A percentile compares a stretch with the other conserved stretches of the same genome.
phyloP scores from a whole-genome alignment of 53 echinoderm and acorn worm species.

The Arbacia lixula region DNA sequence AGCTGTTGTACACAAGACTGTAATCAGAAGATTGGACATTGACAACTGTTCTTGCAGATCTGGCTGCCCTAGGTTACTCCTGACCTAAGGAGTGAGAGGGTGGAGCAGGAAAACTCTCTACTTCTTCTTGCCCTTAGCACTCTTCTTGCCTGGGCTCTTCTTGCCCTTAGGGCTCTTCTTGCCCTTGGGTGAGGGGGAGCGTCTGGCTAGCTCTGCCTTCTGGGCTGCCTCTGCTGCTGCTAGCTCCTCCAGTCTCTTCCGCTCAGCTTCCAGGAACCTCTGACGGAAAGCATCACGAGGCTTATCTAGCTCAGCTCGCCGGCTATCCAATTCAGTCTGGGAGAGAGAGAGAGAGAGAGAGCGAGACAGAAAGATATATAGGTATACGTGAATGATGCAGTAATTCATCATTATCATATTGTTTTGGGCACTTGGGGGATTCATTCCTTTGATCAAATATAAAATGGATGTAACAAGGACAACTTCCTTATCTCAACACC shows the following conservation, averaged over 20 bases:
- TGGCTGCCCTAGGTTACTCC: too few species aligned
- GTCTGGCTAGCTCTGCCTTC: conserved; percentile 90
- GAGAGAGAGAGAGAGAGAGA: background rate
- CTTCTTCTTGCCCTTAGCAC: conserved; percentile 84
- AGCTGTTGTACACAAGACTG: too few species aligned
- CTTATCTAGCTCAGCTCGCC: conserved; percentile 74
- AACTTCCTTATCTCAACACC: too few species aligned
- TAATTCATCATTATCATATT: background rate
- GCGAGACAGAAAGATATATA: background rate
- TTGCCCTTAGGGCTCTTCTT: conserved; percentile 97
- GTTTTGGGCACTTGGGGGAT: background rate
- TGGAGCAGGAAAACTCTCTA: background rate
- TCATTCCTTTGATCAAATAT: too few species aligned
- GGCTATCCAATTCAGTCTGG: conserved; percentile 80
- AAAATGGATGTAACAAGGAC: too few species aligned
- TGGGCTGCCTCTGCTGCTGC: conserved; percentile 89
- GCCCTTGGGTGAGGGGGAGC: conserved; percentile 92
- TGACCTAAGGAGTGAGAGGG: too few species aligned
- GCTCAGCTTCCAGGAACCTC: conserved; percentile 96
- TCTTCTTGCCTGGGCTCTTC: conserved; percentile 94
- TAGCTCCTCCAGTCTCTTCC: conserved; percentile 91
- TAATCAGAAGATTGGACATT: too few species aligned
- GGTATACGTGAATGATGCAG: background rate
- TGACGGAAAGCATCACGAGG: conserved; percentile 95
- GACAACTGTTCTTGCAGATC: too few species aligned